Base-by-base conservation (phyloP, 2,113 vertebrate species). In the human (Homo sapiens) region DNA sequence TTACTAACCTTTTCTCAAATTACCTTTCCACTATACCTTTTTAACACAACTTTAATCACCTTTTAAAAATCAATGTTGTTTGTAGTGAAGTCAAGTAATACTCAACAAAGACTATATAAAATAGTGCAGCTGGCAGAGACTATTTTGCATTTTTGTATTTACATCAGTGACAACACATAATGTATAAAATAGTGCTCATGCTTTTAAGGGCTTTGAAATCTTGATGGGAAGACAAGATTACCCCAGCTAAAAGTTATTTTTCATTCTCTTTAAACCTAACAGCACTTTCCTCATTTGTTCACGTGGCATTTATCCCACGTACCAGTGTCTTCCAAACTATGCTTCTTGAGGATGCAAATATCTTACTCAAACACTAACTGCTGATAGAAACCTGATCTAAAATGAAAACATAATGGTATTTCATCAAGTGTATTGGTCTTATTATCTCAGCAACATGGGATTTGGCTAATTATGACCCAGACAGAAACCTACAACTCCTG, bases 341-440 rank as follows among this genome's bases (percentile, higher is more conserved):
- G 83, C n/a, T 61, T 82, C 43, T 48, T 93, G 52, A 93, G 18
- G 27, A 73, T 85, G n/a, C 89, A 96, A 88, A 50, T 82, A 61
- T 59, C 43, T 96, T 96, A 79, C 30, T 75, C 48, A 90, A 90
- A 83, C 17, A 76, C 72, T 90, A 66, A 96, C 13, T 86, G 55
- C 38, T 72, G 43, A 97, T 76, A 78, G 72, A 96, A 96, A 94
- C 8, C 3, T 90, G 52, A 81, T 40, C 50, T 22, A 94, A 97
- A 94, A 43, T 57, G 25, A 25, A 96, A 97, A 94, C 78, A 84
- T 59, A 88, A 93, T 85, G 55, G 23, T 66, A 35, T 92, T 88
- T 88, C 72, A 88, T 78, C 76, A 89, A 88, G 23, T 89, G 38
- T 43, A 82, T 40, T 89, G 4, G 40, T 93, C 13, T 79, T 83